Evolutionary conservation across 2,797 vertebrate genomes (phyloP).

Genomic region (Ibycter americanus): DNA sequence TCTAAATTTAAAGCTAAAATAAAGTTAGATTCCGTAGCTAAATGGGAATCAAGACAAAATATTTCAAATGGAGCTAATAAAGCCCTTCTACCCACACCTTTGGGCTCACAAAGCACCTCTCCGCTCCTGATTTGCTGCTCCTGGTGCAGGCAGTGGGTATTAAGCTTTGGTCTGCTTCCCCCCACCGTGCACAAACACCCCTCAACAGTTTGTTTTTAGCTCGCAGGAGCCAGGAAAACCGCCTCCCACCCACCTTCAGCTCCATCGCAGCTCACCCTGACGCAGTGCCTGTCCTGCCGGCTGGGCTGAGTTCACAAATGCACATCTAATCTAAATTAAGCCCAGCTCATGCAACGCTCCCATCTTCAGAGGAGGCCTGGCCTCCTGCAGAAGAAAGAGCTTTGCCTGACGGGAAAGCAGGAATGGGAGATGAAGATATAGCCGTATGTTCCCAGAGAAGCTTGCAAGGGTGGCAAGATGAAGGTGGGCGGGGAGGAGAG

Average conservation of each 20-base stretch:
- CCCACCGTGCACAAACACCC: fast-evolving
- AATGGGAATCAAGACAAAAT: background rate
- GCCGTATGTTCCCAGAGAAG: fast-evolving
- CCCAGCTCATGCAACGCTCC: background rate
- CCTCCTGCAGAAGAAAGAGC: background rate
- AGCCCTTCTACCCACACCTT: conserved; percentile 3
- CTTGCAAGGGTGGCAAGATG: background rate
- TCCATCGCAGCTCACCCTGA: fast-evolving
- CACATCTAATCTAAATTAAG: background rate
- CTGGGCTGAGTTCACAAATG: background rate
- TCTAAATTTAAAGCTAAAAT: conserved; percentile 36
- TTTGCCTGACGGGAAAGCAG: background rate
- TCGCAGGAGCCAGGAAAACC: background rate
- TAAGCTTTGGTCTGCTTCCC: background rate
- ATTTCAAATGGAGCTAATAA: background rate
- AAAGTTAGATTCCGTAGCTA: background rate
- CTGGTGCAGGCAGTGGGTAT: background rate
- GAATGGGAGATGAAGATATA: background rate
- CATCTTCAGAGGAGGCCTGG: background rate
- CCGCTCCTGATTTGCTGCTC: background rate
- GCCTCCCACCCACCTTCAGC: background rate
- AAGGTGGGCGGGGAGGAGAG: fast-evolving
- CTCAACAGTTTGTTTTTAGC: background rate
- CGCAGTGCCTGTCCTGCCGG: fast-evolving
- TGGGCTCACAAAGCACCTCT: background rate